Percentiles rank a stretch among this genome's conserved stretches.
phyloP scores from a whole-genome alignment of 2,797 vertebrate species.

The Lagorchestes hirsutus region DNA sequence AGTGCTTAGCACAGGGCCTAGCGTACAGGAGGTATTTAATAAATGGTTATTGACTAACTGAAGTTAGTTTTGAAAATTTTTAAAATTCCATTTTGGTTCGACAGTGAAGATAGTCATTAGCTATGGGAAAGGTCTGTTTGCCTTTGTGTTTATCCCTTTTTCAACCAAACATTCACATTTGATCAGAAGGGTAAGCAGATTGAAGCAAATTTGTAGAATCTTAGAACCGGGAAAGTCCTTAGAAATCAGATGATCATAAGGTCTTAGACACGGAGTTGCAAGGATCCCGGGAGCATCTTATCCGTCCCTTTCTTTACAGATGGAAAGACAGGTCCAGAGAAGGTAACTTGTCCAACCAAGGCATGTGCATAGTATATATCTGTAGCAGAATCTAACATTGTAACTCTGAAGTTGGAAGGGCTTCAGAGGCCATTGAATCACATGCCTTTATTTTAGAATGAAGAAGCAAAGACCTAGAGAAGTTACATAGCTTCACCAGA shows the following conservation, averaged over 20 bases:
- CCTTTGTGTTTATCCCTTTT: not conserved
- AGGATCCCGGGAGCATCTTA: not conserved
- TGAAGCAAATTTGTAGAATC: not conserved
- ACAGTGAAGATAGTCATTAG: not conserved
- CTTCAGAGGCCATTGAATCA: not conserved
- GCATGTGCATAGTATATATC: not conserved
- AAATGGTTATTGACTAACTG: not conserved
- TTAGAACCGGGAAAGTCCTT: not conserved
- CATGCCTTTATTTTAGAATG: not conserved
- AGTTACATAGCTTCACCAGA: not conserved
- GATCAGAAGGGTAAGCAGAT: not conserved
- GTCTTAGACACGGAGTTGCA: not conserved
- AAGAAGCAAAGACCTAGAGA: not conserved
- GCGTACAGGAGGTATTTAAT: not conserved
- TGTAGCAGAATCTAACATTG: not conserved
- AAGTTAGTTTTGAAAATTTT: not conserved
- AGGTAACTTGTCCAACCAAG: not conserved
- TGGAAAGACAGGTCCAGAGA: not conserved
- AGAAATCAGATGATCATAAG: not conserved
- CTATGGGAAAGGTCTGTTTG: not conserved
- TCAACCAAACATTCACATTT: not conserved
- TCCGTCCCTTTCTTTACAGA: not conserved
- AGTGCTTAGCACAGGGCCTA: not conserved
- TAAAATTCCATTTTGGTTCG: constrained; percentile 1
- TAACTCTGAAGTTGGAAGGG: not conserved